Evolutionary conservation across 2,888 invertebrate genomes (phyloP).

Genomic region (Hyalella azteca): DNA sequence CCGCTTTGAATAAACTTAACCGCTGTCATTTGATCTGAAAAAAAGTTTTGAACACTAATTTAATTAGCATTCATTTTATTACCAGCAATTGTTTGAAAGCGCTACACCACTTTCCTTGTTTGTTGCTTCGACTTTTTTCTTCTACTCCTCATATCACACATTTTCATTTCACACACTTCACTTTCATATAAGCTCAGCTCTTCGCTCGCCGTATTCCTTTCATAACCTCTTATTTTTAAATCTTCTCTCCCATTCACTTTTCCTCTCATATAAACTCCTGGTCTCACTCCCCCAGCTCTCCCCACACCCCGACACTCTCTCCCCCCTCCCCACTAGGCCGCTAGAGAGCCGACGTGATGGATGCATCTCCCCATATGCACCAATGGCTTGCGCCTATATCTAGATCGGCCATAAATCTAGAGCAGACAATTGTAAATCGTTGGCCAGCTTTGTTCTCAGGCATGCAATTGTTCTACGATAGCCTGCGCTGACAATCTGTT

Average conservation of each 20-base stretch:
- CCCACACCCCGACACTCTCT: background rate
- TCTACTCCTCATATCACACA: too few species aligned
- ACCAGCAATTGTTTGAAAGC: too few species aligned
- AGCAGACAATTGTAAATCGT: slow-evolving; percentile 32
- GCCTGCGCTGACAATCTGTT: slow-evolving; percentile 8
- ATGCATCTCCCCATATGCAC: slow-evolving; percentile 26
- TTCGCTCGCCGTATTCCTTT: background rate
- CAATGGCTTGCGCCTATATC: slow-evolving; percentile 8
- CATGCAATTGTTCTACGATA: slow-evolving; percentile 18
- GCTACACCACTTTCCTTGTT: too few species aligned
- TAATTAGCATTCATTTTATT: too few species aligned
- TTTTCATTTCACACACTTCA: too few species aligned
- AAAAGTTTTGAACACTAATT: too few species aligned
- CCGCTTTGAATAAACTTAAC: too few species aligned
- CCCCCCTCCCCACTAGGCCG: background rate
- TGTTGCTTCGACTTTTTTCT: too few species aligned
- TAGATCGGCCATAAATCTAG: slow-evolving; percentile 26
- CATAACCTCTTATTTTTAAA: background rate
- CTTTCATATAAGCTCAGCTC: too few species aligned
- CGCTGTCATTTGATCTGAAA: too few species aligned
- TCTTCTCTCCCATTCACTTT: background rate
- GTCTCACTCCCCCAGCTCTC: background rate
- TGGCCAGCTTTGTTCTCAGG: slow-evolving; percentile 19
- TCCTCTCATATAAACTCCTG: background rate
- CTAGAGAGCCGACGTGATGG: background rate